These are phyloP conservation scores for Ailurus styani DNA, from an alignment of 2,113 vertebrate genomes.

Conservation along the genomic window DNA sequence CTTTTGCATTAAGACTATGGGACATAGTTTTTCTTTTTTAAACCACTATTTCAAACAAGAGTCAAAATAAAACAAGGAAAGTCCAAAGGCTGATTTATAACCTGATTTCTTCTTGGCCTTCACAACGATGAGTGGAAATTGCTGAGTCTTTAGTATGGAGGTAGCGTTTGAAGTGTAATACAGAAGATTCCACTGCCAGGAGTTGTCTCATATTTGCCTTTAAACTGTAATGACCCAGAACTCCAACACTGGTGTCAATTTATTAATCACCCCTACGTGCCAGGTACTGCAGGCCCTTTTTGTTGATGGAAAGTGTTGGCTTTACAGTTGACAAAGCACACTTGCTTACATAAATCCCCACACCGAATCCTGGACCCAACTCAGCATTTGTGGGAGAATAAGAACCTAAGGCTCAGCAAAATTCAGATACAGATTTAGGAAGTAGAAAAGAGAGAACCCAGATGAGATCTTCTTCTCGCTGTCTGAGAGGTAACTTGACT, in stretches of 20 bases:
- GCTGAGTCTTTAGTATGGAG: not conserved
- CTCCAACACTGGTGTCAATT: not conserved
- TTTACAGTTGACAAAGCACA: not conserved
- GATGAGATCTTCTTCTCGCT: accelerated
- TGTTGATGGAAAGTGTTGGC: not conserved
- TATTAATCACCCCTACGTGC: not conserved
- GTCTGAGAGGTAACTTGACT: not conserved
- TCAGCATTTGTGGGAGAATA: accelerated
- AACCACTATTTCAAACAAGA: not conserved
- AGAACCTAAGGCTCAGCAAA: not conserved
- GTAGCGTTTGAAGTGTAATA: constrained; percentile 3
- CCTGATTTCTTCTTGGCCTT: constrained; percentile 30
- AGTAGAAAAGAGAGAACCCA: not conserved
- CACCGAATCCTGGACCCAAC: not conserved
- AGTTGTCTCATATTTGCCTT: not conserved
- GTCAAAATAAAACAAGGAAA: constrained; percentile 45
- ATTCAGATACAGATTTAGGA: too few species aligned
- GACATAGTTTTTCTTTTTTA: not conserved
- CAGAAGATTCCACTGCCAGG: accelerated
- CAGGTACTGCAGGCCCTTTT: not conserved
- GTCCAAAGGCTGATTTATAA: not conserved
- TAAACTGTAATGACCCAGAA: not conserved
- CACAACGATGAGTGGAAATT: not conserved
- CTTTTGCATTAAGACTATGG: not conserved
- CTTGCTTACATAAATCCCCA: not conserved